phyloP scores from a whole-genome alignment of 2,113 vertebrate genomes.

The Hemicordylus capensis region DNA sequence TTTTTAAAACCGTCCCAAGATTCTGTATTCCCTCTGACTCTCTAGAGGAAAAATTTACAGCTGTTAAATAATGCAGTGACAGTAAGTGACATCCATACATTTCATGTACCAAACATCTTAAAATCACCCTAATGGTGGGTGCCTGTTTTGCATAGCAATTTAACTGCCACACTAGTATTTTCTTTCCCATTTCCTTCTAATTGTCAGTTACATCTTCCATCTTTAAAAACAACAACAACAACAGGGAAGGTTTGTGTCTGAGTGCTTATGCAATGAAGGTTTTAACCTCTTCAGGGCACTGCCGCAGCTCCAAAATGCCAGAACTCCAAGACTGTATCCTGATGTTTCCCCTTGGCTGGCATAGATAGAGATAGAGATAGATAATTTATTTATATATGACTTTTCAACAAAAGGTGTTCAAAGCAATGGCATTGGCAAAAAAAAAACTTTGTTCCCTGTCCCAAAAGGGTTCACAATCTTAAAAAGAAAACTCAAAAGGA shows the following conservation, averaged over 20 bases:
- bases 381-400: no score
- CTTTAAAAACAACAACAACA: slow-evolving; percentile 16
- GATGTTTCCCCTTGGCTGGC: not conserved
- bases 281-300: not conserved
- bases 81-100: not conserved
- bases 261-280: not conserved
- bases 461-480: no score
- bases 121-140: not conserved
- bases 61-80: not conserved
- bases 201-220: not conserved
- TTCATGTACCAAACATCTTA: not conserved
- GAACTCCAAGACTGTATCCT: not conserved
- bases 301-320: not conserved
- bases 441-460: no score
- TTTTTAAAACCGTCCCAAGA: no score
- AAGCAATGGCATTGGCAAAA: no score
- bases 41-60: not conserved
- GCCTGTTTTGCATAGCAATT: not conserved
- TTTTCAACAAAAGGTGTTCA: no score
- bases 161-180: not conserved
- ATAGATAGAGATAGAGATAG: no score
- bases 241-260: accelerated
- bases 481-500: no score
- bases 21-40: not conserved
- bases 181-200: not conserved